Evolutionary conservation across 2,888 invertebrate species (phyloP).

Genomic region (Saturnia pavonia): DNA sequence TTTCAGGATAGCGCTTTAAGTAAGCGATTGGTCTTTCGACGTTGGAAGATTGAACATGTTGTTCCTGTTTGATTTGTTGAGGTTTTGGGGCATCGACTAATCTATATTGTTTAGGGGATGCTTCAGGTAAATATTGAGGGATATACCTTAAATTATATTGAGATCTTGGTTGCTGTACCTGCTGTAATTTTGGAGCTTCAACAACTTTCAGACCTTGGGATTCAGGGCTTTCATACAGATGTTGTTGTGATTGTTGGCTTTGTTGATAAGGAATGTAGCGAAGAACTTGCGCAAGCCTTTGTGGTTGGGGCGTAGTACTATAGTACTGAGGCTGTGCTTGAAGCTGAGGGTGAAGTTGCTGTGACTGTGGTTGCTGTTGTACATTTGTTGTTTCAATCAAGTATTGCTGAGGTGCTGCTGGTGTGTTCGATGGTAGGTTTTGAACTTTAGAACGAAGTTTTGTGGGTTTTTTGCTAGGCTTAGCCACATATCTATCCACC

Average conservation of each 20-base stretch:
- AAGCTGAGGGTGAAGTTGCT: slow-evolving; percentile 38
- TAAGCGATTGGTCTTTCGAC: slow-evolving; percentile 70
- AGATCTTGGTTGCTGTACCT: slow-evolving; percentile 45
- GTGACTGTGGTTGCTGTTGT: slow-evolving; percentile 52
- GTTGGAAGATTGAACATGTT: slow-evolving; percentile 53
- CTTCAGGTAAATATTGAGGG: slow-evolving; percentile 67
- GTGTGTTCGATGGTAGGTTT: slow-evolving; percentile 50
- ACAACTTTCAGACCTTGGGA: slow-evolving; percentile 73
- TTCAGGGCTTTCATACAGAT: slow-evolving; percentile 67
- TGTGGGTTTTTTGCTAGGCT: slow-evolving; percentile 68
- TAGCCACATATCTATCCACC: slow-evolving; percentile 70
- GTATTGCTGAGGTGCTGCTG: slow-evolving; percentile 73
- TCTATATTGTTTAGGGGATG: slow-evolving; percentile 68
- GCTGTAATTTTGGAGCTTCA: slow-evolving; percentile 69
- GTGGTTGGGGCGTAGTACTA: slow-evolving; percentile 40
- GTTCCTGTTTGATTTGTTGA: slow-evolving; percentile 61
- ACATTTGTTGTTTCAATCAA: slow-evolving; percentile 77
- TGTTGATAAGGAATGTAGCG: slow-evolving; percentile 58
- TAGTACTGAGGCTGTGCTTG: slow-evolving; percentile 50
- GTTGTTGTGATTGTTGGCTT: slow-evolving; percentile 50
- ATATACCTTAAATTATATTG: slow-evolving; percentile 58
- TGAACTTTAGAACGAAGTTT: slow-evolving; percentile 67
- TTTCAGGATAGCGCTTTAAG: slow-evolving; percentile 67
- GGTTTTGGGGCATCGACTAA: slow-evolving; percentile 61
- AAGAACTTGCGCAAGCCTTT: slow-evolving; percentile 55